These are phyloP conservation scores for Clarias gariepinus DNA, from an alignment of 2,113 vertebrate genomes.

Conservation along the genomic window DNA sequence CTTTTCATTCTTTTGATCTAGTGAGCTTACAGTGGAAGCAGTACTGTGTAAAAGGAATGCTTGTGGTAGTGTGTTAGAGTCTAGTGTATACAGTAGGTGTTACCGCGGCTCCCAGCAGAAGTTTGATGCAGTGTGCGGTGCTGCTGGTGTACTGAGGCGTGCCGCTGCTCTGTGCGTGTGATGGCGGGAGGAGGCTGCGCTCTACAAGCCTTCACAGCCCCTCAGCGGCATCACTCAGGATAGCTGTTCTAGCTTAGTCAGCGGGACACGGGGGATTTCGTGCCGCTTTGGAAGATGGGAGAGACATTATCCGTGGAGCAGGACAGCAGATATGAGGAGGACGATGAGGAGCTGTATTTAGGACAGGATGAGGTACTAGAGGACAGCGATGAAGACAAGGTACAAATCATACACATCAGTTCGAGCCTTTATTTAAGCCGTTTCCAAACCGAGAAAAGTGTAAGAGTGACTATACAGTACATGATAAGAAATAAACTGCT, in stretches of 20 bases:
- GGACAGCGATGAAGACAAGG: slow-evolving; percentile 47
- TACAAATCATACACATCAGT: slow-evolving; percentile 10
- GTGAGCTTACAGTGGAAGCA: background rate
- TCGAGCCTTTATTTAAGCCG: background rate
- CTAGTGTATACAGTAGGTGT: too few species aligned
- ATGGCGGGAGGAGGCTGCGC: slow-evolving; percentile 73
- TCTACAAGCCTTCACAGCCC: slow-evolving; percentile 69
- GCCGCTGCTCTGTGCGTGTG: slow-evolving; percentile 80
- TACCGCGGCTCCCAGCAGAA: background rate
- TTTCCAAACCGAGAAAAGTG: background rate
- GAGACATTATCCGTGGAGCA: slow-evolving; percentile 76
- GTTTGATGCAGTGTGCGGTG: background rate
- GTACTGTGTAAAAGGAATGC: background rate
- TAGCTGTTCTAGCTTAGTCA: slow-evolving; percentile 38
- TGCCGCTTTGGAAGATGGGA: slow-evolving; percentile 70
- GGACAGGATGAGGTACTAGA: slow-evolving; percentile 47
- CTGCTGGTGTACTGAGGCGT: slow-evolving; percentile 77
- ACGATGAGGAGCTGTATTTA: slow-evolving; percentile 64
- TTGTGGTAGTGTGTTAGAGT: background rate
- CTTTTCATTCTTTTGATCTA: background rate
- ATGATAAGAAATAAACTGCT: background rate
- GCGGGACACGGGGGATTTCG: slow-evolving; percentile 1
- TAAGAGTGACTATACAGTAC: background rate
- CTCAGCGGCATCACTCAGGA: slow-evolving; percentile 66
- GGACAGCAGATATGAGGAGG: slow-evolving; percentile 53